Base-by-base conservation (phyloP, 2,888 invertebrate species). In the Slavum lentiscoides region DNA sequence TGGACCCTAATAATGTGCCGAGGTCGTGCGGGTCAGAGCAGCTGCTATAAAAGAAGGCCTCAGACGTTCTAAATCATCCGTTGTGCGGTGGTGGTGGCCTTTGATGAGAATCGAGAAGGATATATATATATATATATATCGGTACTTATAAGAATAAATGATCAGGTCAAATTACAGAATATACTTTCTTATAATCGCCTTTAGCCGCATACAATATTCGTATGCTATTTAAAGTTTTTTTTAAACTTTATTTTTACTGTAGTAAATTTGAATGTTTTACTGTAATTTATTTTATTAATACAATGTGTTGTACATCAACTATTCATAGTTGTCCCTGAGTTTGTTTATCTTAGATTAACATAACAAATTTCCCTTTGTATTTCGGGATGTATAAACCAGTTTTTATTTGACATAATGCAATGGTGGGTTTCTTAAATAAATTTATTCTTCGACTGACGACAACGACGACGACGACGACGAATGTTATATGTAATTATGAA, bases 11-110 rank as follows among this genome's bases (percentile, higher is more conserved):
- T 70, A 80, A 80, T 64, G 62, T 70, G 70, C 70, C 77, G 77
- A 80, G 77, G 77, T 80, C 77, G n/a, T 62, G 64, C 23, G 70
- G 77, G 77, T 80, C 77, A 70, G 70, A 70, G 64, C 70, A 80
- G 77, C 62, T 72, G 77, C 70, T 70, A 77, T 80, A 62, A 70
- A 80, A 80, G 77, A 80, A 80, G 62, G 23, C 55, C 53, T 80
- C 62, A 80, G 77, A 70, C 62, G 55, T 70, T 70, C 70, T 80
- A 77, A 70, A 80, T 80, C 77, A 80, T 80, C 70, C 64, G 59
- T 21, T 37, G 58, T 68, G 53, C 61, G 13, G 49, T 13, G 13
- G 11, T 13, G 49, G 61, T 69, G 49, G 64, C 62, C 61, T 77
- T 80, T 80, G 39, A 72, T 64, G 69, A 80, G 62, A 80, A 55